phyloP scores from a whole-genome alignment of 1,140 invertebrate species.

The Thaumatotibia leucotreta region DNA sequence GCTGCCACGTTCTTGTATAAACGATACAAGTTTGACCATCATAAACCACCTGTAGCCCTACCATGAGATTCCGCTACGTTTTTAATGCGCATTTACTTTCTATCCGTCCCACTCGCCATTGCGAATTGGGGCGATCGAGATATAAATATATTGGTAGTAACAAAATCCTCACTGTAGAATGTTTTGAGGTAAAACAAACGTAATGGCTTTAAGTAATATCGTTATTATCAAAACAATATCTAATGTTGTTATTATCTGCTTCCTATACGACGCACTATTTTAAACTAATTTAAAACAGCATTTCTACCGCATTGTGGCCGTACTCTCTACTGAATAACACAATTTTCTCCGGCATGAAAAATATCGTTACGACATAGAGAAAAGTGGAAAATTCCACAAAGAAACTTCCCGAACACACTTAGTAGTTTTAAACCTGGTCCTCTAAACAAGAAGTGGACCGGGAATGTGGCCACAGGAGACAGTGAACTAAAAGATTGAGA shows the following conservation, averaged over 20 bases:
- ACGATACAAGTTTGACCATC: too few relatives aligned
- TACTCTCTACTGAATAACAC: background rate
- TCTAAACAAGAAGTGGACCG: background rate
- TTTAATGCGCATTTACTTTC: too few relatives aligned
- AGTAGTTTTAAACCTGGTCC: background rate
- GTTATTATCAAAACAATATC: too few relatives aligned
- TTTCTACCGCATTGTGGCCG: background rate
- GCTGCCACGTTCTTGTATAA: too few relatives aligned
- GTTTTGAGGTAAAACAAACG: too few relatives aligned
- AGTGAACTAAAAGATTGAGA: background rate
- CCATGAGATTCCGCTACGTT: too few relatives aligned
- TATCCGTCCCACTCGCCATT: too few relatives aligned
- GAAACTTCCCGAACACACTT: background rate
- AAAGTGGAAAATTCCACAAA: slow-evolving; percentile 13
- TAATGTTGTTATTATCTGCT: background rate
- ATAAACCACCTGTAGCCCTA: too few relatives aligned
- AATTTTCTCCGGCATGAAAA: slow-evolving; percentile 1
- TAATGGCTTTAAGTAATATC: too few relatives aligned
- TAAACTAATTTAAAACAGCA: background rate
- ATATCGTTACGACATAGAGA: background rate
- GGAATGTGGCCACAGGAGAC: background rate
- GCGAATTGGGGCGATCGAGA: too few relatives aligned
- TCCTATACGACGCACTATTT: background rate
- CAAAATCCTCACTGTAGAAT: too few relatives aligned
- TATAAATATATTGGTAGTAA: too few relatives aligned